These are phyloP conservation scores for Lampropteryx suffumata DNA, from an alignment of 2,888 invertebrate genomes.

Conservation along the genomic window DNA sequence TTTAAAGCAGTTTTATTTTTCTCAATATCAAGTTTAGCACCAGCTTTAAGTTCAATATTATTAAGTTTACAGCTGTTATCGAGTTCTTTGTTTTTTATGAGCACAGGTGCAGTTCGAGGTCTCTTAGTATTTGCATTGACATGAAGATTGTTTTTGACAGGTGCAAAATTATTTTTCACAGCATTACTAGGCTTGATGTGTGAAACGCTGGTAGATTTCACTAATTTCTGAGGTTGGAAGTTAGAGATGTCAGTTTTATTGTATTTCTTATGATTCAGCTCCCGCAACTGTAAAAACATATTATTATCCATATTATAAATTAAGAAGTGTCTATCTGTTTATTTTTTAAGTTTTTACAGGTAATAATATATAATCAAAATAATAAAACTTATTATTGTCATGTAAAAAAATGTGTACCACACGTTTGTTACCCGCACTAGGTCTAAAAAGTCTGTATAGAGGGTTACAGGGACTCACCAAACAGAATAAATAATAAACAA, in stretches of 20 bases:
- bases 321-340: too few relatives aligned
- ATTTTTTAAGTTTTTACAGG: too few relatives aligned
- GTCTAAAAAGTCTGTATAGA: too few relatives aligned
- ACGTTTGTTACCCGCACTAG: too few relatives aligned
- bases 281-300: conserved; percentile 50
- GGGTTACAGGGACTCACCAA: too few relatives aligned
- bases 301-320: background rate
- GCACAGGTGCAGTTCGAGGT: conserved; percentile 38
- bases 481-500: too few relatives aligned
- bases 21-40: conserved; percentile 6
- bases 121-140: conserved; percentile 42
- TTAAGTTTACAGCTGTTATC: conserved; percentile 2
- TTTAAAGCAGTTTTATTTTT: conserved; percentile 12
- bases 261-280: conserved; percentile 68
- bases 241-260: conserved; percentile 38
- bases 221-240: conserved; percentile 30
- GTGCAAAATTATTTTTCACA: conserved; percentile 40
- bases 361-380: too few relatives aligned
- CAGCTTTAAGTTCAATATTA: conserved; percentile 30
- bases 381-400: too few relatives aligned
- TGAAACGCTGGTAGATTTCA: conserved; percentile 21
- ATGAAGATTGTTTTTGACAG: conserved; percentile 42
- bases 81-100: conserved; percentile 7
- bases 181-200: conserved; percentile 20
- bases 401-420: too few relatives aligned